Evolutionary conservation across 2,888 invertebrate species (phyloP).

Genomic region (Drosophila borborema): DNA sequence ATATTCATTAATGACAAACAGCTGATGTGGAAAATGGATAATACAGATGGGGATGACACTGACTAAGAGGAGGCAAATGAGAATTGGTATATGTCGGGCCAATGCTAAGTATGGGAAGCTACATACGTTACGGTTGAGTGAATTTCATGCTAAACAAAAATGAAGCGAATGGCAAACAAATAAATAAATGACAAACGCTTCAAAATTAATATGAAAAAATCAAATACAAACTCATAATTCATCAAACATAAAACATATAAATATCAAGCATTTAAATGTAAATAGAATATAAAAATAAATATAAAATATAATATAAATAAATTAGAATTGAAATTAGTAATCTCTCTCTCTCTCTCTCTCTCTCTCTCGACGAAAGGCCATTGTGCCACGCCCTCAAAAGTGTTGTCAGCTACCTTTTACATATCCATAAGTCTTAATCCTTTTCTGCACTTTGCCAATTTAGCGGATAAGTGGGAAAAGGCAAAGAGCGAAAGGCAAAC

Average conservation of each 20-base stretch:
- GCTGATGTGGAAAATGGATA: constrained; percentile 71
- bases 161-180: neutral
- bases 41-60: constrained; percentile 32
- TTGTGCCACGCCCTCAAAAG: neutral
- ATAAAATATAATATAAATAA: neutral
- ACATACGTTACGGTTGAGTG: neutral
- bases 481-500: neutral
- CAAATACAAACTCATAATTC: too few relatives aligned
- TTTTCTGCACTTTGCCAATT: constrained; percentile 47
- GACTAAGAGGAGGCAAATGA: neutral
- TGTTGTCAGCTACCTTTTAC: neutral
- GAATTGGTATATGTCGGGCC: neutral
- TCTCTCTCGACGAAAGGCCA: too few relatives aligned
- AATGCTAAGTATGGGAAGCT: neutral
- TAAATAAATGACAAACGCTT: neutral
- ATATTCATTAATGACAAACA: constrained; percentile 66
- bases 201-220: neutral
- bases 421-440: constrained; percentile 26
- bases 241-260: neutral
- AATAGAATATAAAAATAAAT: neutral
- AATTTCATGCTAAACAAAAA: neutral
- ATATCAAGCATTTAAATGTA: neutral
- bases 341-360: too few relatives aligned
- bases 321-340: too few relatives aligned
- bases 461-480: constrained; percentile 15